Evolutionary conservation across 37 sponge, comb jelly and placozoan species (phyloP), one percentile per base, ranked within the genome.

Genomic region (Halichondria panicea): DNA sequence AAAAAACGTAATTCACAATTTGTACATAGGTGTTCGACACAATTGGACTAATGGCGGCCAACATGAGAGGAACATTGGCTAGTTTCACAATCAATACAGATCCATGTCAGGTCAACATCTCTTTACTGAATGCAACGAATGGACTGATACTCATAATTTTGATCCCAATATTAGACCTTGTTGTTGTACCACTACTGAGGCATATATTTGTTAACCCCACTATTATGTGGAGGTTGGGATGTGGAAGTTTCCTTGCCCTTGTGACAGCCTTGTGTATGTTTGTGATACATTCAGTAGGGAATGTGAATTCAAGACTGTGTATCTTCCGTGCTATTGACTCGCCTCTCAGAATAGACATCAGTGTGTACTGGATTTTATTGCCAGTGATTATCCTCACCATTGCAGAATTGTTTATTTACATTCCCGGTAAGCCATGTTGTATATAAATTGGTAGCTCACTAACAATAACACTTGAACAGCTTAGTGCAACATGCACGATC

Each of bases 381-480:
- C 77, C 84, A 27, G 25, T 76, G 21, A 24, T 76, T 3, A 2
- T 84, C 21, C 63, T 68, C 22, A 84, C 84, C 12, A 25, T 84
- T 24, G 84, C 70, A 21, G 71, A 84, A 44, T 70, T 84, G n/a
- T 50, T 70, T 28, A 68, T 75, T 36, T 76, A 48, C 43, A 68
- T 84, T 27, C 70, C 77, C 11, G 63, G 84, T 84, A 76, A 69
- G 70, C 53, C n/a, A n/a, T n/a, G n/a, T n/a, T n/a, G n/a, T n/a
- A n/a, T n/a, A n/a, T n/a, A 48, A 58, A 21, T 7, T 58, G 59
- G 25, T 6, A 7, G 25, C 59, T 28, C 25, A 6, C 59, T 58
- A 58, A 15, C 52, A 48, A 48, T n/a, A n/a, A n/a, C n/a, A n/a
- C n/a, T n/a, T n/a, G n/a, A n/a, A n/a, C n/a, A n/a, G n/a, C n/a